Evolutionary conservation across 2,888 invertebrate species (phyloP), one percentile per base, ranked within the genome.

Genomic region (Laspeyria flexula): DNA sequence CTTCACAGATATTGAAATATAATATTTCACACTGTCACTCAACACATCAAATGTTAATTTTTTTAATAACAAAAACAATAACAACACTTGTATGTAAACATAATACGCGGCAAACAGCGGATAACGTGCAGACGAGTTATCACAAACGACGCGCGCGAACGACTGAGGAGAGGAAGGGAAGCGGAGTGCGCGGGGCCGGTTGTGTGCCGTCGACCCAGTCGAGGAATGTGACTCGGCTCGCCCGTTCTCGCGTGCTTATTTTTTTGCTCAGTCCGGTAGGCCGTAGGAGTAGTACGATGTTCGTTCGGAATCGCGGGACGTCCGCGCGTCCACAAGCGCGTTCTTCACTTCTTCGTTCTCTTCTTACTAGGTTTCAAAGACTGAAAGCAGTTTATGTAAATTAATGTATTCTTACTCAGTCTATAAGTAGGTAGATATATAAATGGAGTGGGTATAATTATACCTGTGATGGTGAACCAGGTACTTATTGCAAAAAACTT

Each of bases 211-310:
- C 89, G 88, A 87, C 88, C 88, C 82, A 86, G 85, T 86, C 84
- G 84, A 81, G 88, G 89, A 89, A 89, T 89, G 90, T 83, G 86
- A 85, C 88, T 83, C 82, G 86, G 85, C 87, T 83, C 82, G 88
- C 86, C 81, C 79, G 86, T 85, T 88, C 85, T 83, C 81, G 84
- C 81, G 77, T 80, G 76, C 79, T 79, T 81, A 77, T 88, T 86
- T 73, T 86, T 88, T 87, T 84, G 77, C 77, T 76, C 71, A 73
- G 75, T 60, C 62, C 64, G 72, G 71, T 75, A 77, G 77, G 81
- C 73, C 75, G 73, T 73, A 49, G n/a, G n/a, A n/a, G n/a, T n/a
- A n/a, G n/a, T n/a, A n/a, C n/a, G n/a, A n/a, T n/a, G n/a, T n/a
- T n/a, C n/a, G n/a, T n/a, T n/a, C n/a, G n/a, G n/a, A n/a, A n/a